Evolutionary conservation across 2,888 invertebrate species (phyloP), one percentile per base, ranked within the genome.

Genomic region (Boloria selene): DNA sequence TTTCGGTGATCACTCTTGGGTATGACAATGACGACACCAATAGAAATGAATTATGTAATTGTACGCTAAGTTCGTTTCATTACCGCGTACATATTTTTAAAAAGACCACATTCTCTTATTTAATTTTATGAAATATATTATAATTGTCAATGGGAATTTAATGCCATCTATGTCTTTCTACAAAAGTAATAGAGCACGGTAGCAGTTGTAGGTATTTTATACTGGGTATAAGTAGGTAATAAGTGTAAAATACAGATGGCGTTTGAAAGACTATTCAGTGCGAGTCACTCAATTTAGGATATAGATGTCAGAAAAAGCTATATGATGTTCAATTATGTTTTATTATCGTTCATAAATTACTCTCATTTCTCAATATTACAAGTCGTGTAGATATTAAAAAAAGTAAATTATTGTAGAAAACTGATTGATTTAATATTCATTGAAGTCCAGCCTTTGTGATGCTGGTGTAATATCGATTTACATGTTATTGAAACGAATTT

Each of bases 401-500:
- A 5, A 17, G 13, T 54, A 54, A 38, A 42, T 55, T 54, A 5
- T 18, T 55, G 6, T 44, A 42, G 4, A 44, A 44, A 44, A 44
- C 13, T 10, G 16, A 58, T 58, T 6, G 13, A 17, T 58, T 22
- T 58, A 17, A 44, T 61, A 47, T 53, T 6, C 13, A 49, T 13
- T 18, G 14, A 50, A n/a, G 22, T n/a, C n/a, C 31, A 7, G 42
- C 42, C 16, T 55, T 62, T 54, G 49, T 55, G 49, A 49, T 62
- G 55, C 38, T 49, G 22, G 55, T 55, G 47, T 5, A 17, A 31
- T 54, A 26, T n/a, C 38, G 16, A 54, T 62, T 54, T 54, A 54
- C 62, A 62, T 54, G 47, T 45, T 62, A 47, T 62, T 54, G 49
- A 62, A 49, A 31, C 22, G 22, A 22, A 22, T 22, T 22, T 22